These are phyloP conservation scores for Atrichornis clamosus DNA, from an alignment of 2,113 vertebrate genomes.

Conservation along the genomic window DNA sequence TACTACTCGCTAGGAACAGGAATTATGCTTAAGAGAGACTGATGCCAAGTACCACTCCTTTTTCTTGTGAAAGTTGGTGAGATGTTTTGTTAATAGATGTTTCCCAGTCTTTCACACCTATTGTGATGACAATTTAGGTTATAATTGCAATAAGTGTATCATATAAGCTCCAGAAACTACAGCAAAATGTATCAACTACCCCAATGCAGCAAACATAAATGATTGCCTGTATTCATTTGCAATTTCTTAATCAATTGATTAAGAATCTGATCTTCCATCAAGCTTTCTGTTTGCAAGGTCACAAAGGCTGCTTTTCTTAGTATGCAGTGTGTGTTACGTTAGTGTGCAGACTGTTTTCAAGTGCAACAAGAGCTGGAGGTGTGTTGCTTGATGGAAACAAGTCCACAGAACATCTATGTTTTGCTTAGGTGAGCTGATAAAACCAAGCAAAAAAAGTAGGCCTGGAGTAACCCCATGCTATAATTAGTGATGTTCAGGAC, in stretches of 20 bases:
- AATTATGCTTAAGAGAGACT: background rate
- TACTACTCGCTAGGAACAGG: background rate
- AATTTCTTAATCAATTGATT: background rate
- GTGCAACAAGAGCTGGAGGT: background rate
- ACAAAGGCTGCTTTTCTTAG: background rate
- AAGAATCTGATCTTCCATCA: background rate
- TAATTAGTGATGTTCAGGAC: background rate
- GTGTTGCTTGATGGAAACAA: background rate
- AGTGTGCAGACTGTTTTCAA: background rate
- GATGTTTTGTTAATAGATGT: background rate
- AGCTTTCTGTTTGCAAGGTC: background rate
- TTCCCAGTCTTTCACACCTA: background rate
- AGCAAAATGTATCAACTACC: background rate
- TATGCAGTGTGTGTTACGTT: fast-evolving
- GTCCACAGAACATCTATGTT: background rate
- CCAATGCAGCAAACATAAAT: background rate
- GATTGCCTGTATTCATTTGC: background rate
- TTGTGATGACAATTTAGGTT: background rate
- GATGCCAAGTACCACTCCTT: background rate
- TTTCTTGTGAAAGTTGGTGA: background rate
- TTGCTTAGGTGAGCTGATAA: background rate
- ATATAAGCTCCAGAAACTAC: background rate
- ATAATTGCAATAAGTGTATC: background rate
- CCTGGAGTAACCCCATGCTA: background rate
- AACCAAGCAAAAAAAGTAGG: background rate